These are phyloP conservation scores for Diorhabda carinulata DNA, from an alignment of 1,140 invertebrate species.

Conservation along the genomic window DNA sequence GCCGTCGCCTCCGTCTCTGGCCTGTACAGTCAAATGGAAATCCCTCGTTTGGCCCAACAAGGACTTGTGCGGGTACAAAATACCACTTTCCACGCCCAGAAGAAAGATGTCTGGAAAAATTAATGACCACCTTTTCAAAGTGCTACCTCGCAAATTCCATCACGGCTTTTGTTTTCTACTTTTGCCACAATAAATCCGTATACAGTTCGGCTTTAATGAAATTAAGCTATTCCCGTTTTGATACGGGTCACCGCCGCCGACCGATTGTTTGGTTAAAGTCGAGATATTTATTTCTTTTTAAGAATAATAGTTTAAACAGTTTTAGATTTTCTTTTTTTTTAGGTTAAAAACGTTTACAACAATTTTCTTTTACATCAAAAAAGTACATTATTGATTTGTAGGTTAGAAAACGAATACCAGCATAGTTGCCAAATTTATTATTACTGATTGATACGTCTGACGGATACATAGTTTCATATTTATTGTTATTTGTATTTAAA, in stretches of 20 bases:
- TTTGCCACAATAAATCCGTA: conserved; percentile 1
- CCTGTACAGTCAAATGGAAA: conserved; percentile 70
- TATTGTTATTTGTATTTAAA: too few relatives aligned
- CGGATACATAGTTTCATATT: too few relatives aligned
- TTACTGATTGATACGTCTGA: too few relatives aligned
- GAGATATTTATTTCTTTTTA: not conserved
- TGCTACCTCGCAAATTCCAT: not conserved
- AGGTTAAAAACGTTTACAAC: too few relatives aligned
- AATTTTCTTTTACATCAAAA: too few relatives aligned
- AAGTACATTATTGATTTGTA: too few relatives aligned
- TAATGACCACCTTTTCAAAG: conserved; percentile 2
- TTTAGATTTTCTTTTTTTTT: too few relatives aligned
- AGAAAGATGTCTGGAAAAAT: conserved; percentile 61
- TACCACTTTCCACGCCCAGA: conserved; percentile 68
- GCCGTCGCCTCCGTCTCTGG: conserved; percentile 66
- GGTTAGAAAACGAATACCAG: too few relatives aligned
- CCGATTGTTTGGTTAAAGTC: not conserved
- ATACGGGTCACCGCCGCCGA: not conserved
- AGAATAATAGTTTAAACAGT: too few relatives aligned
- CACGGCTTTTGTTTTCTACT: not conserved
- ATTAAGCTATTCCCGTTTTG: not conserved
- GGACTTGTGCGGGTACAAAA: conserved; percentile 70
- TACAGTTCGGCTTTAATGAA: not conserved
- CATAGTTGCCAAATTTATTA: too few relatives aligned
- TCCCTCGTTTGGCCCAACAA: conserved; percentile 60